Conservation (phyloP, 2,797 vertebrate species). For the Macroramphosus scolopax region DNA sequence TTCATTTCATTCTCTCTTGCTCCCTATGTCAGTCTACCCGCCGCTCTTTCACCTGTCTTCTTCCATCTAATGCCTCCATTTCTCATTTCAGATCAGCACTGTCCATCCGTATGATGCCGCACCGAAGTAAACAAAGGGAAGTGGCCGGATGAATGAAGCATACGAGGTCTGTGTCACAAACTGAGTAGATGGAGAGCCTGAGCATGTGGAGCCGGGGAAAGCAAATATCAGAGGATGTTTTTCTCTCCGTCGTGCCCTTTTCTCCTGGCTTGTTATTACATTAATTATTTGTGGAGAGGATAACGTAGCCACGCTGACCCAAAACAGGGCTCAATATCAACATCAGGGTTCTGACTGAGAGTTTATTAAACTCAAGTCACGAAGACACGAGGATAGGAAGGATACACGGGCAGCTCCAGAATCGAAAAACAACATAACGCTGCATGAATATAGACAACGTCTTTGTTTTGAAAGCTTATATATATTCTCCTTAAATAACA, state of each 20-base stretch:
- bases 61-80: constrained; percentile 6
- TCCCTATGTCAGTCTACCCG: constrained; percentile 1
- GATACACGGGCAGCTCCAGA: too few relatives aligned
- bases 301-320: background rate
- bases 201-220: constrained; percentile 5
- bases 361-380: too few relatives aligned
- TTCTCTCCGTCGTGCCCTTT: constrained; percentile 2
- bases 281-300: constrained; percentile 19
- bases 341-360: too few relatives aligned
- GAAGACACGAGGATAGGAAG: too few relatives aligned
- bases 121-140: constrained; percentile 35
- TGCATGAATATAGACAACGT: too few relatives aligned
- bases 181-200: constrained; percentile 25
- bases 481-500: too few relatives aligned
- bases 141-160: constrained; percentile 11
- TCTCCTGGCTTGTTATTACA: background rate
- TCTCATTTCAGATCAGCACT: constrained; percentile 8
- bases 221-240: constrained; percentile 22
- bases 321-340: background rate
- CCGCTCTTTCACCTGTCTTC: constrained; percentile 1
- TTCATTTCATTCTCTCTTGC: constrained; percentile 4
- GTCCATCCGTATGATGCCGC: constrained; percentile 21
- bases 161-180: constrained; percentile 23
- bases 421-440: too few relatives aligned
- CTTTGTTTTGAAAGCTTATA: too few relatives aligned